Percentiles rank a stretch among this genome's conserved stretches.
These are phyloP conservation scores for Lucifuga dentata DNA, from an alignment of 2,113 vertebrate genomes.

Conservation along the genomic window DNA sequence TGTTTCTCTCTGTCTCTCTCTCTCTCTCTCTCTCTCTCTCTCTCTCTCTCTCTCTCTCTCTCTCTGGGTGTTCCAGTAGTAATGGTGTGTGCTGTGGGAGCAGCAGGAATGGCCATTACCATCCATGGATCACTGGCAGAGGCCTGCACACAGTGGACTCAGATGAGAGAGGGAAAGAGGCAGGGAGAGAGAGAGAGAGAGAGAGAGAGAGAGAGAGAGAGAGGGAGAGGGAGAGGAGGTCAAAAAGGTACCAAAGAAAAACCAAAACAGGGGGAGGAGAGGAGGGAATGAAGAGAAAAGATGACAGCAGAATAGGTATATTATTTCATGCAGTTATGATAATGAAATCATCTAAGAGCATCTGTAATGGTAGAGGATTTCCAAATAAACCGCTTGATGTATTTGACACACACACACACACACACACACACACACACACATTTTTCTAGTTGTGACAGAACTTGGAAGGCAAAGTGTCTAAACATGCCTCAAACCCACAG, in stretches of 20 bases:
- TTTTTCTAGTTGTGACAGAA: constrained; percentile 44
- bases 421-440: constrained; percentile 19
- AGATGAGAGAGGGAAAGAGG: constrained; percentile 70
- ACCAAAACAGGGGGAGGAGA: background rate
- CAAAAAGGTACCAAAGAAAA: background rate
- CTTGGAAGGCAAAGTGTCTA: constrained; percentile 46
- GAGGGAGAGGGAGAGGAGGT: background rate
- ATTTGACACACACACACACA: constrained; percentile 56
- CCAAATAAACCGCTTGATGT: constrained; percentile 65
- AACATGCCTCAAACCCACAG: constrained; percentile 36
- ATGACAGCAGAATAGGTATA: constrained; percentile 40
- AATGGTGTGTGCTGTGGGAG: constrained; percentile 78
- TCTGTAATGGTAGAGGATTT: constrained; percentile 48
- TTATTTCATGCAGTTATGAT: constrained; percentile 59
- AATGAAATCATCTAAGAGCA: constrained; percentile 48
- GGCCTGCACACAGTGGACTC: constrained; percentile 87
- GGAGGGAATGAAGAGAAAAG: constrained; percentile 35
- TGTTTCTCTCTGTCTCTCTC: background rate
- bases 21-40: background rate
- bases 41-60: constrained; percentile 22
- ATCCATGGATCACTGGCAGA: constrained; percentile 86
- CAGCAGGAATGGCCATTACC: constrained; percentile 92
- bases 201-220: constrained; percentile 3
- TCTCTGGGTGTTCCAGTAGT: constrained; percentile 72
- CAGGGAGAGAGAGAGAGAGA: constrained; percentile 26